Evolutionary conservation across 2,888 invertebrate species (phyloP), one percentile per base, ranked within the genome.

Genomic region (Campoplex capitator): DNA sequence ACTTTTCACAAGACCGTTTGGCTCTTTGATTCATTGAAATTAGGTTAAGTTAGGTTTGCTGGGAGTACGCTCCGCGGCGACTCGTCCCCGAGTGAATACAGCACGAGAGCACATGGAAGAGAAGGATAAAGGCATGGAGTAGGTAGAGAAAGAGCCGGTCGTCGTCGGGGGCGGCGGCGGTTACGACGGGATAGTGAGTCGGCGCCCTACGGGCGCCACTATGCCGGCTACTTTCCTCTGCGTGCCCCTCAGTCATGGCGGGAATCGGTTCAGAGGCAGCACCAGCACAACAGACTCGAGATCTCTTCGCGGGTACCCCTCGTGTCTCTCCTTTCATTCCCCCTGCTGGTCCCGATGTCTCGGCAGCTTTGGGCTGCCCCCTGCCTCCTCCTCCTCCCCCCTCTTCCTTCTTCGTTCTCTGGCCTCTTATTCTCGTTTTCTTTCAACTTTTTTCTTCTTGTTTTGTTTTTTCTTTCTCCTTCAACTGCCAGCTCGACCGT

Each of bases 171-270:
- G 89, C 87, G 88, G 89, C 38, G 38, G 38, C 88, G 89, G 89
- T 86, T 88, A 77, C 88, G 90, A 90, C 89, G 91, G 91, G 90
- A 90, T 90, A 88, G 91, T 89, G 91, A 90, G 91, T 90, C 91
- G 92, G 92, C 92, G 92, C 90, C 91, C 91, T 89, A 84, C 88
- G 92, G 93, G 93, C 93, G 93, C 93, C 93, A 92, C 90, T 83
- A 89, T 92, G 93, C 93, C 93, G 93, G 87, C 82, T 79, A 84
- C 81, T 81, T 79, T 84, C 70, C 81, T 83, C 91, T 90, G 90
- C 88, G 80, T 84, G 86, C 86, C 86, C 84, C 85, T 73, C 87
- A 83, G 88, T 62, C 83, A 51, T 62, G 62, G 74, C 82, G 87
- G 82, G 84, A 87, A 78, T 75, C 77, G 81, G 77, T 84, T 79